Evolutionary conservation across 2,888 invertebrate species (phyloP), one percentile per base, ranked within the genome.

Genomic region (Allolobophora icterica): DNA sequence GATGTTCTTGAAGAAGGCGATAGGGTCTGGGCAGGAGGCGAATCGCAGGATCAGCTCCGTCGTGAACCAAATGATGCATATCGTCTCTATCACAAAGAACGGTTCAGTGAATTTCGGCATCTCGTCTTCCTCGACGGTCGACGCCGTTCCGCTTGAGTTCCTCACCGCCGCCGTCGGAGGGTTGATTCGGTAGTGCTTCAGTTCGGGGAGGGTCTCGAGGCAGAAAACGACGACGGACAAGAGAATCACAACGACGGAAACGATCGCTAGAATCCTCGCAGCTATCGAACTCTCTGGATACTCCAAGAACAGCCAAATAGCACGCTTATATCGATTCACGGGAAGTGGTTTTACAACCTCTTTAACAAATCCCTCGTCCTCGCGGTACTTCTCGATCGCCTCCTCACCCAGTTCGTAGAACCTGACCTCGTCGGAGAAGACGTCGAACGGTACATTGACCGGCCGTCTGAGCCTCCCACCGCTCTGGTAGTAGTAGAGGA

Each of bases 181-280:
- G 34, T 87, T 34, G 6, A 35, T 6, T 92, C 98, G 98, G 96
- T 99, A 99, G 97, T 99, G 99, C 96, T 99, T 99, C 97, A 99
- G 99, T 96, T 99, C 98, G 94, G 99, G 99, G 96, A 99, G 97
- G 95, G 99, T 99, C 96, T 99, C 99, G 96, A 99, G 97, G 96
- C 99, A 99, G 97, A 99, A 99, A 96, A 99, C 99, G 96, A 99
- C 98, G 96, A 99, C 99, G 96, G 99, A 99, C 95, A 99, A 97
- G 95, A 99, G 97, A 96, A 99, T 99, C 96, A 99, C 98, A 96
- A 98, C 98, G 96, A 99, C 99, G 95, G 99, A 99, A 96, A 99
- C 98, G 96, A 99, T 99, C 96, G 99, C 99, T 96, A 99, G 98
- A 94, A 99, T 98, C 95, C 99, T 97, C 95, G 99, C 99, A 95